Percentiles rank a stretch among this genome's conserved stretches.
Conservation (phyloP, 2,113 vertebrate species). For the Nothoprocta pentlandii region DNA sequence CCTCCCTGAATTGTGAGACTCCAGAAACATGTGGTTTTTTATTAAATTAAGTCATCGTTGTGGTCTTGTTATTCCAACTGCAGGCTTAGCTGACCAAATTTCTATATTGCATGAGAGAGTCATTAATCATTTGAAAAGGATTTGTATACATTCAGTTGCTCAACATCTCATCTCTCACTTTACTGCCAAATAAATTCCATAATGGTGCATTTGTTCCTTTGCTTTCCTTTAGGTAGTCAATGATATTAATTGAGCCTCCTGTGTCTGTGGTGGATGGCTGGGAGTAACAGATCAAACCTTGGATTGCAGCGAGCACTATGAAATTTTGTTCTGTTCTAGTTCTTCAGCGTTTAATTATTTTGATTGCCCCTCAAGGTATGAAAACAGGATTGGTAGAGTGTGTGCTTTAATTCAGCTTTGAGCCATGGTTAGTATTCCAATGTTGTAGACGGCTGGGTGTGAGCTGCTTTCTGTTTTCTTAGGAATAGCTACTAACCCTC, state of each 20-base stretch:
- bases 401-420: slow-evolving; percentile 25
- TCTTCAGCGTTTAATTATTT: slow-evolving; percentile 55
- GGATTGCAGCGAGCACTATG: background rate
- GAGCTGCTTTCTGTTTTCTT: background rate
- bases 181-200: slow-evolving; percentile 48
- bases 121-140: slow-evolving; percentile 46
- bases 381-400: slow-evolving; percentile 17
- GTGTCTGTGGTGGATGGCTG: slow-evolving; percentile 6
- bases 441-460: background rate
- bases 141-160: slow-evolving; percentile 26
- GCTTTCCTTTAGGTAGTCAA: slow-evolving; percentile 33
- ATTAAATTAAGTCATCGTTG: slow-evolving; percentile 38
- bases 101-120: slow-evolving; percentile 35
- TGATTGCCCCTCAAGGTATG: slow-evolving; percentile 7
- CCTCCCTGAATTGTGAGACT: background rate
- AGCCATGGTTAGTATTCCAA: background rate
- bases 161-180: slow-evolving; percentile 45
- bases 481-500: background rate
- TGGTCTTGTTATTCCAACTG: slow-evolving; percentile 53
- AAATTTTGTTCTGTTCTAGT: slow-evolving; percentile 23
- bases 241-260: slow-evolving; percentile 51
- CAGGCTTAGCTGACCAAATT: slow-evolving; percentile 27
- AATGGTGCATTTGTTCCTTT: slow-evolving; percentile 25
- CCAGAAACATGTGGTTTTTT: slow-evolving; percentile 3
- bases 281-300: slow-evolving; percentile 24